Base-by-base conservation (phyloP, 2,888 invertebrate species). In the Eustalomyia histrio region DNA sequence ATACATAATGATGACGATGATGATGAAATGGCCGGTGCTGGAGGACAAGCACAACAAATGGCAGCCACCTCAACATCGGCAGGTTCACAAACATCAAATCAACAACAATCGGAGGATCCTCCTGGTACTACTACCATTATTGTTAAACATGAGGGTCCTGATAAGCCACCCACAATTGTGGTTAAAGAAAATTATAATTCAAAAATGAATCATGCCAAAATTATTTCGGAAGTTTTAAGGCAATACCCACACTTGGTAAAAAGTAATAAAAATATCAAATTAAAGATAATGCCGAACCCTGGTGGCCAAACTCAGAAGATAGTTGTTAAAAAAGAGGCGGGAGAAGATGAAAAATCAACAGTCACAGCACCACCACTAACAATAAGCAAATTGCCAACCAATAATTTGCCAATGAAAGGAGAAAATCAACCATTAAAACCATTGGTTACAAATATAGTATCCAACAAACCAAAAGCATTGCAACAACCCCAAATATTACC, bases 191-290 rank as follows among this genome's bases (percentile, higher is more conserved):
- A 87, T 16, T 87, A 89, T 8, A 89, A 89, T 74, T 88, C 90
- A 12, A 90, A 89, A 67, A 85, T 93, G 78, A 94, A 95, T 89
- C 97, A 97, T 91, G 95, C 96, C 0, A 96, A 96, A 91, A 96
- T 97, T 67, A 96, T 97, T 74, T 94, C 95, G 79, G 96, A 96
- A 90, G 96, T 97, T 0, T 89, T 97, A 47, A 96, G 96, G 84
- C 97, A 96, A 88, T 97, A 96, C 92, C 97, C 97, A 0, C 95
- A 97, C 89, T 92, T 97, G 79, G 95, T 97, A 0, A 96, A 95
- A 88, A 95, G 95, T 85, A 96, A 95, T 87, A 96, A 96, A 89
- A 97, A 96, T 86, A 96, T 97, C 39, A 95, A 95, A 87, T 89
- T 97, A 16, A 97, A 96, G 91, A 96, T 97, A 82, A 93, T 96